These are phyloP conservation scores for Blennius ocellaris DNA, from an alignment of 2,113 vertebrate genomes.

Conservation along the genomic window DNA sequence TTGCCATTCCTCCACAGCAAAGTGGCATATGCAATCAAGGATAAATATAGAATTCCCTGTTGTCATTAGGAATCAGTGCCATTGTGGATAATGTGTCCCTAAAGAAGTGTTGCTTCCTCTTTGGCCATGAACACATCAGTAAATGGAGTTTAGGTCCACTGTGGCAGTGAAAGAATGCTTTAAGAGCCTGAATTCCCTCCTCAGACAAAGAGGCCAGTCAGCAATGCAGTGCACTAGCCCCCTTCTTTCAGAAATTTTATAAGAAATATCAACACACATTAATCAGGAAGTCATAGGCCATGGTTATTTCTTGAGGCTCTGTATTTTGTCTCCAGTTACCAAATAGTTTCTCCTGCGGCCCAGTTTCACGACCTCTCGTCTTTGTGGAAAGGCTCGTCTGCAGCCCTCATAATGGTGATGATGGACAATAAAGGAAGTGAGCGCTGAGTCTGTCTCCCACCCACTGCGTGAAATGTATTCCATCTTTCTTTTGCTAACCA, in stretches of 20 bases:
- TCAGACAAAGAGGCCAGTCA: constrained; percentile 64
- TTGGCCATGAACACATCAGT: constrained; percentile 52
- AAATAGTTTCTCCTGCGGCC: constrained; percentile 24
- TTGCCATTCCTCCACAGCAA: constrained; percentile 74
- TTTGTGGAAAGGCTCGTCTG: constrained; percentile 37
- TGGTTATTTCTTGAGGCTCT: constrained; percentile 49
- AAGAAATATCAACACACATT: constrained; percentile 61
- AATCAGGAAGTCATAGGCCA: constrained; percentile 29
- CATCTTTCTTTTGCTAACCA: constrained; percentile 54
- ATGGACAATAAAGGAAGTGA: constrained; percentile 63
- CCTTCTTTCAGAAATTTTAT: constrained; percentile 37
- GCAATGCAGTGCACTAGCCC: constrained; percentile 19
- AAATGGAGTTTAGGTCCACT: constrained; percentile 55
- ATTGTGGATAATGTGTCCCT: constrained; percentile 70
- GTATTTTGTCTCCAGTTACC: constrained; percentile 50
- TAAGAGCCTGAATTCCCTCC: constrained; percentile 51
- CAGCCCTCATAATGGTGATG: constrained; percentile 40
- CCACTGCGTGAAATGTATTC: constrained; percentile 57
- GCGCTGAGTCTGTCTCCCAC: constrained; percentile 52
- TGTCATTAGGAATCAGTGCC: constrained; percentile 69
- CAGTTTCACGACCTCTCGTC: constrained; percentile 30
- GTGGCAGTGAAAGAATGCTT: constrained; percentile 58
- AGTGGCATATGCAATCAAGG: constrained; percentile 74
- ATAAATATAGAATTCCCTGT: constrained; percentile 76
- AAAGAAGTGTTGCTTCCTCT: constrained; percentile 62